These are phyloP conservation scores for Sciurus niger DNA, from an alignment of 2,113 vertebrate genomes.

Conservation along the genomic window DNA sequence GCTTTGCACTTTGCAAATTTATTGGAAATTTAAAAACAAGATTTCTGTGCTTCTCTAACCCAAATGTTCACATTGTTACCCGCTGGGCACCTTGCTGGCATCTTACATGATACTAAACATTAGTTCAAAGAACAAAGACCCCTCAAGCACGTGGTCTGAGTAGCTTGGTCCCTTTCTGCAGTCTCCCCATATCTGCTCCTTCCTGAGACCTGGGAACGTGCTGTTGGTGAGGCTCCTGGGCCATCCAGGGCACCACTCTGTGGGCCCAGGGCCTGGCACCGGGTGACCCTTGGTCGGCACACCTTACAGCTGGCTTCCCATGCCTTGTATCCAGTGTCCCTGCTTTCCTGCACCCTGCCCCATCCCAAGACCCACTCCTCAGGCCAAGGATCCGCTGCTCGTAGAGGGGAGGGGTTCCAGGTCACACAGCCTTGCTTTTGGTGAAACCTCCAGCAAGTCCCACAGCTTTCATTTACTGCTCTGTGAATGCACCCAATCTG, in stretches of 20 bases:
- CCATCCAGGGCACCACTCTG: background rate
- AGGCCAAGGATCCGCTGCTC: background rate
- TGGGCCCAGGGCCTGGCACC: too few relatives aligned
- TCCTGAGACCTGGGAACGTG: background rate
- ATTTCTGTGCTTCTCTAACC: too few relatives aligned
- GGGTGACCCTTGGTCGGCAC: background rate
- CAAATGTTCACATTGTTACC: too few relatives aligned
- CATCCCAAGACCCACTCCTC: accelerated
- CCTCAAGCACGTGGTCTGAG: too few relatives aligned
- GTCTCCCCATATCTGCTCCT: background rate
- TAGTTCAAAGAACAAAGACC: too few relatives aligned
- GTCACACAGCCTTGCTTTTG: background rate
- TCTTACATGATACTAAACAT: too few relatives aligned
- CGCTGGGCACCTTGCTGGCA: background rate
- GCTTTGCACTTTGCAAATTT: too few relatives aligned
- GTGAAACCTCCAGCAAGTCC: background rate
- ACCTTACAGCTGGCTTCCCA: background rate
- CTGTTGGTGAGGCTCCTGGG: background rate
- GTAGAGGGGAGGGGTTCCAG: background rate
- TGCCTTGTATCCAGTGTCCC: background rate
- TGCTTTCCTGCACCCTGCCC: background rate
- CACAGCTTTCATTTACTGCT: background rate
- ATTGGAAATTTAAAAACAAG: too few relatives aligned
- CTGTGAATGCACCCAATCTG: background rate
- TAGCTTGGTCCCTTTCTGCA: too few relatives aligned